Percentiles rank a stretch among this genome's conserved stretches.
phyloP scores from a whole-genome alignment of 2,888 invertebrate species.

The Chrysolina oricalcia region DNA sequence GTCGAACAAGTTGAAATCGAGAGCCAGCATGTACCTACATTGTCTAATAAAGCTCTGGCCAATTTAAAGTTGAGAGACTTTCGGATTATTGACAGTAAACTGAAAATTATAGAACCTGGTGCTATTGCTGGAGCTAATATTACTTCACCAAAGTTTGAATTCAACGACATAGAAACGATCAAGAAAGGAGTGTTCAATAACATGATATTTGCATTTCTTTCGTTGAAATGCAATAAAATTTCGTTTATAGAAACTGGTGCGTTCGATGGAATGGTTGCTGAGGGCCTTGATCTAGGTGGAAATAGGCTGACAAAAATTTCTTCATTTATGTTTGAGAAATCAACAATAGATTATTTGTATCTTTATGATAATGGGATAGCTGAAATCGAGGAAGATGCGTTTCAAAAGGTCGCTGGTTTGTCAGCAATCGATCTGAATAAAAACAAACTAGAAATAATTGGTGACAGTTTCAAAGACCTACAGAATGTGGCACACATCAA shows the following conservation, averaged over 20 bases:
- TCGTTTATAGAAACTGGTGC: slow-evolving; percentile 25
- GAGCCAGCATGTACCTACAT: neutral
- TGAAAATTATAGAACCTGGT: slow-evolving; percentile 12
- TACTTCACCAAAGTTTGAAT: too few species aligned
- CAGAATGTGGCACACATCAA: slow-evolving; percentile 14
- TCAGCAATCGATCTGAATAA: neutral
- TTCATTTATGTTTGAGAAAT: slow-evolving; percentile 13
- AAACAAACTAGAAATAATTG: slow-evolving; percentile 27
- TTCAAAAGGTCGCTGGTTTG: neutral
- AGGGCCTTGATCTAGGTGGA: slow-evolving; percentile 14
- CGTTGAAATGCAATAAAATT: slow-evolving; percentile 3
- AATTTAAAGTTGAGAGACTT: neutral
- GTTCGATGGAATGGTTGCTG: slow-evolving; percentile 1
- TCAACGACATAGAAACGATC: slow-evolving; percentile 14
- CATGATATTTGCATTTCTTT: neutral
- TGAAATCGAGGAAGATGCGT: neutral
- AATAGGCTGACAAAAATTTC: slow-evolving; percentile 6
- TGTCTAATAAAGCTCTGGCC: neutral
- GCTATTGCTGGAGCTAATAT: too few species aligned
- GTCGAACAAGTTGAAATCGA: neutral
- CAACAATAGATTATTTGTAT: neutral
- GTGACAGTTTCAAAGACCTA: neutral
- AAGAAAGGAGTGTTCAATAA: slow-evolving; percentile 25
- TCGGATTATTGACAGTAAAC: neutral
- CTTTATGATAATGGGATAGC: slow-evolving; percentile 15